phyloP scores from a whole-genome alignment of 1,140 invertebrate genomes.

The Saxidomus purpurata region DNA sequence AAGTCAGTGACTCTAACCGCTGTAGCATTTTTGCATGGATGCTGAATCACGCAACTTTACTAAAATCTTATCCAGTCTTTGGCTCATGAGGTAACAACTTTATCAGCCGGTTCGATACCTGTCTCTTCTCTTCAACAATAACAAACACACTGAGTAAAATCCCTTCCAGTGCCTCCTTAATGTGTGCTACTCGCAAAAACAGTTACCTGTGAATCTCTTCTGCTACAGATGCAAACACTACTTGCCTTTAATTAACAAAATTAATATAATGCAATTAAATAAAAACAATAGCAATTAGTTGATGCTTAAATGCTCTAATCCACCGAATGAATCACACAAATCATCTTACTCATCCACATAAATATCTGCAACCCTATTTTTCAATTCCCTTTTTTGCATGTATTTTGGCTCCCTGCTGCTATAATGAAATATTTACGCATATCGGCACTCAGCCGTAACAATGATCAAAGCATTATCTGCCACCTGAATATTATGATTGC shows the following conservation, averaged over 20 bases:
- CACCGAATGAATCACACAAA: neutral
- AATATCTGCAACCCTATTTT: neutral
- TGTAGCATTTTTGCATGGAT: no score
- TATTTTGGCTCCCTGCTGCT: neutral
- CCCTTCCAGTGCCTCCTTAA: no score
- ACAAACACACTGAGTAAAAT: no score
- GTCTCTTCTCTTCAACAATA: no score
- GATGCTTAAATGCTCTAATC: neutral
- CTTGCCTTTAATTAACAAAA: no score
- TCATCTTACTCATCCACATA: neutral
- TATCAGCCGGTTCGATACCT: no score
- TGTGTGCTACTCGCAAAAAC: neutral
- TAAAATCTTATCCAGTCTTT: no score
- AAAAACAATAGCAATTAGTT: neutral
- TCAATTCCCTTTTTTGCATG: neutral
- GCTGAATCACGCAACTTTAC: no score
- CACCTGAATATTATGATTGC: slow-evolving; percentile 36
- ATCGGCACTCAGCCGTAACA: neutral
- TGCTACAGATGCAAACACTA: neutral
- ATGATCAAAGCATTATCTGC: slow-evolving; percentile 24
- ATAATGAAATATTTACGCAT: slow-evolving; percentile 43
- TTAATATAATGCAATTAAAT: neutral
- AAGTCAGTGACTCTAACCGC: no score
- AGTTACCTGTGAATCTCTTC: neutral
- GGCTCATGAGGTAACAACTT: no score